Conservation (phyloP, 1,140 invertebrate genomes). For the Leptoteleia sp. region DNA sequence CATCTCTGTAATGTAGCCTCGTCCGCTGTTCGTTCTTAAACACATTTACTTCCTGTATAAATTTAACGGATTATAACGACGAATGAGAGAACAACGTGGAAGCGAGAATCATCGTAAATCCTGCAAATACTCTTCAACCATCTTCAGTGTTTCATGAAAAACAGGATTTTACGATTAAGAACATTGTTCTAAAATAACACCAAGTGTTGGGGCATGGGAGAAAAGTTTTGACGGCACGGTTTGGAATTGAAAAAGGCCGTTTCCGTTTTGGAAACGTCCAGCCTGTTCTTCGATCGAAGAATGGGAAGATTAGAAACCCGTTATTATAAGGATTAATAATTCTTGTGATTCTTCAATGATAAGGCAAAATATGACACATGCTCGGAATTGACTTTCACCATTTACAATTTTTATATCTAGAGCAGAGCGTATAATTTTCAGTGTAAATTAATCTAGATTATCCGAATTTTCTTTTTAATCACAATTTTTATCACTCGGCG, state of each 20-base stretch:
- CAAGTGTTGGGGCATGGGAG: neutral
- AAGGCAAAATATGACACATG: neutral
- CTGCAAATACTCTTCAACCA: slow-evolving; percentile 1
- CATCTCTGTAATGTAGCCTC: slow-evolving; percentile 3
- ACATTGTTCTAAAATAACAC: slow-evolving; percentile 4
- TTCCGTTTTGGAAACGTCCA: slow-evolving; percentile 1
- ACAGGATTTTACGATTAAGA: slow-evolving; percentile 12
- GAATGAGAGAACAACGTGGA: slow-evolving; percentile 43
- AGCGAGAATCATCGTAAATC: slow-evolving; percentile 39
- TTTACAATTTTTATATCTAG: slow-evolving; percentile 20
- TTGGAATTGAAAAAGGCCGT: neutral
- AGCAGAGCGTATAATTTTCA: slow-evolving; percentile 9
- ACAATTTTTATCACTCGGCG: too few relatives aligned
- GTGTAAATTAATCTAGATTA: neutral
- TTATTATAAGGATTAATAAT: slow-evolving; percentile 3
- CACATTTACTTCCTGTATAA: slow-evolving; percentile 54
- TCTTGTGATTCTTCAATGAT: slow-evolving; percentile 24
- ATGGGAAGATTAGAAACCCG: slow-evolving; percentile 39
- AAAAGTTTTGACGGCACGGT: neutral
- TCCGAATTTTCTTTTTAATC: slow-evolving; percentile 1
- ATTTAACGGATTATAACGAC: slow-evolving; percentile 68
- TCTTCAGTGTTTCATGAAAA: slow-evolving; percentile 6
- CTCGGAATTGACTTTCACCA: slow-evolving; percentile 25
- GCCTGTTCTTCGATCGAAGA: neutral
- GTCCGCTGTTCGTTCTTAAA: slow-evolving; percentile 24